Conservation (phyloP, 2,797 vertebrate species). For the Oryzias sinensis region DNA sequence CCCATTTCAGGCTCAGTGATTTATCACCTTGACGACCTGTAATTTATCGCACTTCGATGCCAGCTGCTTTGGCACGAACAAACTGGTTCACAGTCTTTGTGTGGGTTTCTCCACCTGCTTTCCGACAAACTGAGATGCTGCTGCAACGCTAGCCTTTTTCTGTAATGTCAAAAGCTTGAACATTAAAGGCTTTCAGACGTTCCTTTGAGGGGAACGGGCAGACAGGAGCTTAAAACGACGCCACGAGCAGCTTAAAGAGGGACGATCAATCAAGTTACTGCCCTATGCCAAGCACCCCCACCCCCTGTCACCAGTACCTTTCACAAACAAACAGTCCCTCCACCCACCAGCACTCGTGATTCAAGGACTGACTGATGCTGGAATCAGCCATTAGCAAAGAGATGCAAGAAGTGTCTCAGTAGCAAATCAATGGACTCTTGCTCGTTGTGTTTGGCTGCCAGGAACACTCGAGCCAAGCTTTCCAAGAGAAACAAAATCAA, state of each 20-base stretch:
- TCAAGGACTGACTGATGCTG: slow-evolving; percentile 33
- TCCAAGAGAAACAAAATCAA: slow-evolving; percentile 40
- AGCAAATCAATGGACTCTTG: slow-evolving; percentile 45
- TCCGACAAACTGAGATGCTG: slow-evolving; percentile 15
- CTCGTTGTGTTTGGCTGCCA: slow-evolving; percentile 18
- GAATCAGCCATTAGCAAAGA: slow-evolving; percentile 41
- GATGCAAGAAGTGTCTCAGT: slow-evolving; percentile 30
- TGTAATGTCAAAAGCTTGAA: slow-evolving; percentile 35
- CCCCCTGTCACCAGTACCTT: slow-evolving; percentile 9
- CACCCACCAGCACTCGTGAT: slow-evolving; percentile 34
- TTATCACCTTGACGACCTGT: slow-evolving; percentile 53
- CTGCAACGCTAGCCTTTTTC: slow-evolving; percentile 10
- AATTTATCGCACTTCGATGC: slow-evolving; percentile 35
- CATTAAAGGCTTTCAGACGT: slow-evolving; percentile 37
- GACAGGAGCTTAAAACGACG: slow-evolving; percentile 7
- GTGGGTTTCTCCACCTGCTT: slow-evolving; percentile 12
- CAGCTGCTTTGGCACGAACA: slow-evolving; percentile 20
- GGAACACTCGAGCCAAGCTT: slow-evolving; percentile 24
- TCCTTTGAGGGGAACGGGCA: slow-evolving; percentile 38
- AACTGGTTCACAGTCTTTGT: slow-evolving; percentile 24
- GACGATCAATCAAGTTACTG: slow-evolving; percentile 35
- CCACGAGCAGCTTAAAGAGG: slow-evolving; percentile 14
- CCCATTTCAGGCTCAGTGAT: slow-evolving; percentile 45
- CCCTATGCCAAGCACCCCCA: neutral
- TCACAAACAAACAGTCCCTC: slow-evolving; percentile 16